phyloP scores from a whole-genome alignment of 2,888 invertebrate genomes.

The Aphrophora alni region DNA sequence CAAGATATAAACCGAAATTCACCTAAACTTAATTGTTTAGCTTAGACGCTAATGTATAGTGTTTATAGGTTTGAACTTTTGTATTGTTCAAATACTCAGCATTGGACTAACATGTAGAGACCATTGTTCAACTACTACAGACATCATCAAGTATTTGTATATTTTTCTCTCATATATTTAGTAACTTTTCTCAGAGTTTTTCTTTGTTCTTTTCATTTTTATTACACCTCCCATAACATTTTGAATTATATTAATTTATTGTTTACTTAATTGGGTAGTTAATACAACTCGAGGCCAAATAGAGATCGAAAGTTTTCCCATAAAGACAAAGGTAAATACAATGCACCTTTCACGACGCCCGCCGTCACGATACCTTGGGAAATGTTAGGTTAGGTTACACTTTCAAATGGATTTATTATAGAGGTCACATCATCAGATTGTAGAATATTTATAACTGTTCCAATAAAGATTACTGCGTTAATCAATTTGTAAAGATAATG shows the following conservation, averaged over 20 bases:
- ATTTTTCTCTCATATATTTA: no score
- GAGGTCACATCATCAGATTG: not conserved
- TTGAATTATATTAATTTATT: not conserved
- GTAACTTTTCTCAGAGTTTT: not conserved
- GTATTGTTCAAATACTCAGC: no score
- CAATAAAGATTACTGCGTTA: no score
- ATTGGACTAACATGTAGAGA: no score
- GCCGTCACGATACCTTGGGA: not conserved
- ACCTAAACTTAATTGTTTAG: no score
- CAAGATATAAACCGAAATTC: no score
- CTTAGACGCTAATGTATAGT: no score
- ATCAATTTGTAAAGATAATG: no score
- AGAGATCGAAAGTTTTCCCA: not conserved
- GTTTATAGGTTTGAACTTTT: no score
- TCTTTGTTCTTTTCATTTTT: not conserved
- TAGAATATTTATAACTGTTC: not conserved
- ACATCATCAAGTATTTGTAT: no score
- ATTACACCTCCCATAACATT: not conserved
- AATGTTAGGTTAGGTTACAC: not conserved
- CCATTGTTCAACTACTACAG: no score
- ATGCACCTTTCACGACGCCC: not conserved
- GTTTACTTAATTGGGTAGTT: not conserved
- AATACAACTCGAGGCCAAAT: not conserved
- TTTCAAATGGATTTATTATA: not conserved
- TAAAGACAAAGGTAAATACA: conserved; percentile 1